Conservation (phyloP, 2,113 vertebrate genomes). For the Onychostoma macrolepis region DNA sequence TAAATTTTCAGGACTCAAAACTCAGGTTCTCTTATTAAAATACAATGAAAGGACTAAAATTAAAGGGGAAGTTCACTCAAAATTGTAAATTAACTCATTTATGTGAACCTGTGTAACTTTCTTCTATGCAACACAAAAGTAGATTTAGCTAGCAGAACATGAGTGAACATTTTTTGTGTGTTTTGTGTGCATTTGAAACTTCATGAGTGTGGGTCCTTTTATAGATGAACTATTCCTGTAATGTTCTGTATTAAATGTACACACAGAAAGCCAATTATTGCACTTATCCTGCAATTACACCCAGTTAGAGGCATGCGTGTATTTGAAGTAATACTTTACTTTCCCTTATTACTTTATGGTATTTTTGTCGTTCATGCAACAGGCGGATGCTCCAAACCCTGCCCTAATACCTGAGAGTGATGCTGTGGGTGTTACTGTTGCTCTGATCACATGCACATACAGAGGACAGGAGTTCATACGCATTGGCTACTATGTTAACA, state of each 20-base stretch:
- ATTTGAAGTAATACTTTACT: not conserved
- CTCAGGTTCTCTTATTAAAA: not conserved
- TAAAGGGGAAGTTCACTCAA: not conserved
- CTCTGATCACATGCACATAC: constrained; percentile 92
- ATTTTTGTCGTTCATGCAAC: constrained; percentile 34
- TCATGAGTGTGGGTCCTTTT: no score
- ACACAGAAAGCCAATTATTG: not conserved
- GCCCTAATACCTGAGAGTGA: constrained; percentile 89
- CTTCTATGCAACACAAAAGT: not conserved
- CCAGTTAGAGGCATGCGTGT: constrained; percentile 21
- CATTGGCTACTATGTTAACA: constrained; percentile 93
- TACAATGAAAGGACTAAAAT: not conserved
- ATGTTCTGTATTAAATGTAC: not conserved
- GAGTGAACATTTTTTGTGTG: not conserved
- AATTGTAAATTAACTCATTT: not conserved
- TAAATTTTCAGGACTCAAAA: not conserved
- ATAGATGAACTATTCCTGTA: not conserved
- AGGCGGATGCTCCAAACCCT: constrained; percentile 89
- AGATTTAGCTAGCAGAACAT: not conserved
- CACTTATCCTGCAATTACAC: not conserved
- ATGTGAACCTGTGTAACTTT: not conserved
- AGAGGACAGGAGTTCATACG: constrained; percentile 90
- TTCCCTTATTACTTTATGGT: not conserved
- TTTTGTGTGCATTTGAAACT: not conserved
- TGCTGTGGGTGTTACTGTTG: constrained; percentile 90